Evolutionary conservation across 2,113 vertebrate species (phyloP).

Genomic region (rat (Rattus norvegicus)): GRCr8 NC_086021.1:116908001-116908500

Average conservation of each 20-base stretch:
- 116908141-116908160: slow-evolving; percentile 35
- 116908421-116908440: background rate
- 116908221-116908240: slow-evolving; percentile 55
- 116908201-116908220: slow-evolving; percentile 62
- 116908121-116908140: background rate
- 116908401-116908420: slow-evolving; percentile 48
- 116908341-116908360: slow-evolving; percentile 42
- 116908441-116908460: background rate
- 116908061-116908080: slow-evolving; percentile 57
- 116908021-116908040: slow-evolving; percentile 60
- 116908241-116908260: slow-evolving; percentile 36
- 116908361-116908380: slow-evolving; percentile 64
- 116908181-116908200: background rate
- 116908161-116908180: slow-evolving; percentile 17
- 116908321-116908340: slow-evolving; percentile 52
- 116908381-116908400: slow-evolving; percentile 61
- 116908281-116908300: slow-evolving; percentile 53
- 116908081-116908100: slow-evolving; percentile 47
- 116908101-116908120: background rate
- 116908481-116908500: slow-evolving; percentile 70
- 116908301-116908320: slow-evolving; percentile 43
- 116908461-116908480: slow-evolving; percentile 69
- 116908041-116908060: slow-evolving; percentile 59
- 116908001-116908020: slow-evolving; percentile 58
- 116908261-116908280: slow-evolving; percentile 47